Conservation (phyloP, 2,888 invertebrate species). For the Heliconius cydno region DNA sequence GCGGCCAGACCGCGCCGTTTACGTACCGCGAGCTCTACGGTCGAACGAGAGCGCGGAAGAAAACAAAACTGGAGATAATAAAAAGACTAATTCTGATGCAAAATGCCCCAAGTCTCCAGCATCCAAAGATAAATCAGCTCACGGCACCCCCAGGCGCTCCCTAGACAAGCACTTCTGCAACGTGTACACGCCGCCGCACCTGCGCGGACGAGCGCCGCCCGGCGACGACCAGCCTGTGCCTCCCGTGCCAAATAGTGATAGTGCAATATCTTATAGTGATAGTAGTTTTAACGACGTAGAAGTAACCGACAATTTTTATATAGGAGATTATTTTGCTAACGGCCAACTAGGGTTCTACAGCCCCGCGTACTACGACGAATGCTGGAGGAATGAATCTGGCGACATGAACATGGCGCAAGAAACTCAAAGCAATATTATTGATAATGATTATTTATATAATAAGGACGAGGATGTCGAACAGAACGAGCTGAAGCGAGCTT, state of each 20-base stretch:
- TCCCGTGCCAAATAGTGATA: constrained; percentile 82
- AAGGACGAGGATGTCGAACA: constrained; percentile 84
- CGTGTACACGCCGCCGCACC: constrained; percentile 80
- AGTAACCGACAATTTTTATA: constrained; percentile 78
- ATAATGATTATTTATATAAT: constrained; percentile 77
- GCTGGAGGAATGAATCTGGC: constrained; percentile 67
- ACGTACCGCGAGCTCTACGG: constrained; percentile 89
- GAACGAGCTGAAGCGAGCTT: constrained; percentile 84
- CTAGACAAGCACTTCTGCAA: constrained; percentile 78
- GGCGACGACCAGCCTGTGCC: constrained; percentile 70
- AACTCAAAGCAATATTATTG: constrained; percentile 72
- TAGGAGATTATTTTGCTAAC: constrained; percentile 80
- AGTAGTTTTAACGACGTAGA: constrained; percentile 74
- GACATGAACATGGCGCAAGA: constrained; percentile 73
- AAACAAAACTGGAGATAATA: constrained; percentile 49
- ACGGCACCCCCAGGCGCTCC: constrained; percentile 71
- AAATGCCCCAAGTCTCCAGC: constrained; percentile 73
- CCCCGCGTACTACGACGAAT: constrained; percentile 70
- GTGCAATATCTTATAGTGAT: constrained; percentile 79
- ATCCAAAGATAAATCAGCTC: constrained; percentile 67
- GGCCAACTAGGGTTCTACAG: constrained; percentile 77
- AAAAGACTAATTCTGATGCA: constrained; percentile 60
- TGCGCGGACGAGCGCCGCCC: constrained; percentile 66
- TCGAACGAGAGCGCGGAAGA: constrained; percentile 58
- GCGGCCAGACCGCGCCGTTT: constrained; percentile 90